phyloP scores from a whole-genome alignment of 2,888 invertebrate species.

The Graphium colonna region DNA sequence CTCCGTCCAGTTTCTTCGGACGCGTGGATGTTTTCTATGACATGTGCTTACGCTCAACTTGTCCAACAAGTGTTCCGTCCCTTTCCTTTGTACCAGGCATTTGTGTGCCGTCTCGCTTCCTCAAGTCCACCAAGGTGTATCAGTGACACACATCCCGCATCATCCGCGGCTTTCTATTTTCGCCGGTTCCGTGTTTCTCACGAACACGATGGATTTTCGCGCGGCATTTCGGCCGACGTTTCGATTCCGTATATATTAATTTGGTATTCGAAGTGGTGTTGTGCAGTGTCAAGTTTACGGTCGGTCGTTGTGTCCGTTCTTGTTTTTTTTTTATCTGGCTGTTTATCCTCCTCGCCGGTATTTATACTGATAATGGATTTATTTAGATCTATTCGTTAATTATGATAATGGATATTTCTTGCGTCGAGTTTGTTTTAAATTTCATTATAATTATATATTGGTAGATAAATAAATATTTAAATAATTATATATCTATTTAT shows the following conservation, averaged over 20 bases:
- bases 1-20: slow-evolving; percentile 65
- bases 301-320: slow-evolving; percentile 39
- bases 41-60: slow-evolving; percentile 57
- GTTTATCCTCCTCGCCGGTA: too few relatives aligned
- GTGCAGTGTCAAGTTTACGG: slow-evolving; percentile 50
- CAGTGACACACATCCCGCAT: slow-evolving; percentile 63
- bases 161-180: slow-evolving; percentile 78
- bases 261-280: slow-evolving; percentile 21
- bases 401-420: too few relatives aligned
- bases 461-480: too few relatives aligned
- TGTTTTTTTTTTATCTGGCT: neutral
- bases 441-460: too few relatives aligned
- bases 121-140: slow-evolving; percentile 62
- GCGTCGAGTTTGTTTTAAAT: too few relatives aligned
- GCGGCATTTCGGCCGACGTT: slow-evolving; percentile 6
- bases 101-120: slow-evolving; percentile 51
- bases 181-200: slow-evolving; percentile 45
- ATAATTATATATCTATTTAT: too few relatives aligned
- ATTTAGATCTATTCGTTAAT: too few relatives aligned
- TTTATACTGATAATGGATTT: too few relatives aligned
- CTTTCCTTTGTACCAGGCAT: slow-evolving; percentile 54
- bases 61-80: slow-evolving; percentile 57
- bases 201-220: slow-evolving; percentile 14
- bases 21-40: slow-evolving; percentile 55
- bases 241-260: slow-evolving; percentile 23